Conservation (phyloP, 2,888 invertebrate genomes). For the Monoplex corrugatus region DNA sequence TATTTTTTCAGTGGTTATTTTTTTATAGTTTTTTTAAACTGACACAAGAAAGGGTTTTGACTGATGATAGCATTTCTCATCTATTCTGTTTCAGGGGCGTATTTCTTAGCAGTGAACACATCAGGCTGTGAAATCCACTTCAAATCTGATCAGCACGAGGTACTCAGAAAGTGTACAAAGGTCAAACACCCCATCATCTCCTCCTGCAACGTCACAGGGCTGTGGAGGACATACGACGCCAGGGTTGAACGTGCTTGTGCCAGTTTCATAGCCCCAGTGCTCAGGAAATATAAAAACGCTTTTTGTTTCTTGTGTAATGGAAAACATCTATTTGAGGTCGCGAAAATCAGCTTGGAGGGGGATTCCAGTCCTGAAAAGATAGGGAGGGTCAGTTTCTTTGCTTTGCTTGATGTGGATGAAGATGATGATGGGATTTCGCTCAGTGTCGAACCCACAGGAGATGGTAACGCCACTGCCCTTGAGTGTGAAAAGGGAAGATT, state of each 20-base stretch:
- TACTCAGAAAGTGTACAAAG: background rate
- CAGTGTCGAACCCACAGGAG: too few species aligned
- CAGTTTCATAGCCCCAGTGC: constrained; percentile 46
- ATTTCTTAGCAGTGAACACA: background rate
- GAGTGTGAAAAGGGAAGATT: background rate
- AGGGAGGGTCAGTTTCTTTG: constrained; percentile 25
- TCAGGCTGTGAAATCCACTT: constrained; percentile 12
- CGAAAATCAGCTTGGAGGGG: too few species aligned
- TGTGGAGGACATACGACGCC: constrained; percentile 49
- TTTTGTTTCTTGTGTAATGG: constrained; percentile 59
- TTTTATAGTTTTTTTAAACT: too few species aligned
- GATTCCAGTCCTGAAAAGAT: background rate
- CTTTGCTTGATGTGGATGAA: constrained; percentile 41
- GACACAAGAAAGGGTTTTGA: too few species aligned
- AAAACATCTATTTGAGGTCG: background rate
- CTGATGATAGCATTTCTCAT: too few species aligned
- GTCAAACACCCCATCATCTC: constrained; percentile 29
- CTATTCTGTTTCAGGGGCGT: too few species aligned
- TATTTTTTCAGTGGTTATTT: too few species aligned
- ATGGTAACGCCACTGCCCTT: background rate
- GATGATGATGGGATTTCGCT: background rate
- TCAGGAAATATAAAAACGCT: constrained; percentile 52
- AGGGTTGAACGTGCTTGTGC: constrained; percentile 53
- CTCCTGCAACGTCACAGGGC: constrained; percentile 56
- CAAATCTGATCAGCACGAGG: background rate